A percentile compares a stretch with the other conserved stretches of the same genome.
phyloP scores from a whole-genome alignment of 1,140 invertebrate species.

The Heliothis virescens region DNA sequence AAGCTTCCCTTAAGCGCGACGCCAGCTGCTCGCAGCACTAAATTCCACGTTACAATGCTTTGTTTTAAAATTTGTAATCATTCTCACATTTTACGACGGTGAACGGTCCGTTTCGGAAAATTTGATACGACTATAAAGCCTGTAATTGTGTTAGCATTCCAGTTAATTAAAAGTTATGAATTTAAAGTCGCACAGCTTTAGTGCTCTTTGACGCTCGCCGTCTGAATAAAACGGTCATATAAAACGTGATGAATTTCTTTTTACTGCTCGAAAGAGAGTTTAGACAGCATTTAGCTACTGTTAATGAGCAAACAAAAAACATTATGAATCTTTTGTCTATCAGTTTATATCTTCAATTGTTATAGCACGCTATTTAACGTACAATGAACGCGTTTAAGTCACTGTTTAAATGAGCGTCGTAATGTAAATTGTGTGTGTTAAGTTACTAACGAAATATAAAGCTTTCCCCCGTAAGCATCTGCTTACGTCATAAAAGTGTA shows the following conservation, averaged over 20 bases:
- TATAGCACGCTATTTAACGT: constrained; percentile 44
- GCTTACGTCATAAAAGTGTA: constrained; percentile 66
- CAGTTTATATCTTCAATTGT: constrained; percentile 49
- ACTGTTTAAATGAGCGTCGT: constrained; percentile 25
- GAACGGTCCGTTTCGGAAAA: constrained; percentile 81
- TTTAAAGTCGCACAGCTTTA: constrained; percentile 74
- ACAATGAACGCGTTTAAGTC: constrained; percentile 51
- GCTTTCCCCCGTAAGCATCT: constrained; percentile 53
- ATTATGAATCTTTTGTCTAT: constrained; percentile 58
- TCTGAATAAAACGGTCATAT: constrained; percentile 59
- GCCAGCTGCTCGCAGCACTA: constrained; percentile 77
- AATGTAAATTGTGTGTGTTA: constrained; percentile 49
- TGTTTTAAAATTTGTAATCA: constrained; percentile 85
- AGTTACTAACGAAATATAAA: constrained; percentile 49
- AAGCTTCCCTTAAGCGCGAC: constrained; percentile 74
- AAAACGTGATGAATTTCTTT: constrained; percentile 69
- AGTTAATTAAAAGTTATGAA: constrained; percentile 85
- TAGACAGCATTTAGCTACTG: constrained; percentile 60
- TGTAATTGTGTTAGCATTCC: constrained; percentile 81
- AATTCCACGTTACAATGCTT: constrained; percentile 80
- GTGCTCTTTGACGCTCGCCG: constrained; percentile 64
- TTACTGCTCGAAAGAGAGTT: constrained; percentile 60
- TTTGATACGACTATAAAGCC: constrained; percentile 83
- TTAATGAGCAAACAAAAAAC: constrained; percentile 67
- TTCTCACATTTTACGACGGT: constrained; percentile 83